Percentiles rank a stretch among this genome's conserved stretches.
These are phyloP conservation scores for Styela clava DNA, from an alignment of 23 tunicate genomes.

Conservation along the genomic window DNA sequence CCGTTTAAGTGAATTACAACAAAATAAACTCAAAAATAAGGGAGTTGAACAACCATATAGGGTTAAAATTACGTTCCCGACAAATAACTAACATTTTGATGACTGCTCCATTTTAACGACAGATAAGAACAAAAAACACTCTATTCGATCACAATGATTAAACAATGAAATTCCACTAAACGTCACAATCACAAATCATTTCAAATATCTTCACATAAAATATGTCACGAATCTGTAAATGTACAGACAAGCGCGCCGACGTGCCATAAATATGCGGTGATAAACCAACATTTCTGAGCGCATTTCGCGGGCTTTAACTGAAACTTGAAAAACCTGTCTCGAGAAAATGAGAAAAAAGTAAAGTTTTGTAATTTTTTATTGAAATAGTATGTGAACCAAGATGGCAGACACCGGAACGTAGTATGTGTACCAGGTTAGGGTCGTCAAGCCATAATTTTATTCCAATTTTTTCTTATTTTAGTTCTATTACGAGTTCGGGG, in stretches of 20 bases:
- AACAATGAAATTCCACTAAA: neutral
- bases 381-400: too few relatives aligned
- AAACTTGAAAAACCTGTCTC: too few relatives aligned
- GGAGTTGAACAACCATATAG: neutral
- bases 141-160: neutral
- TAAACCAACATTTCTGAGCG: too few relatives aligned
- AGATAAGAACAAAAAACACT: neutral
- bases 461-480: too few relatives aligned
- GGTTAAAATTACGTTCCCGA: neutral
- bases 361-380: too few relatives aligned
- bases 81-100: neutral
- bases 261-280: neutral
- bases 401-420: too few relatives aligned
- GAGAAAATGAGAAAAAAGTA: too few relatives aligned
- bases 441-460: too few relatives aligned
- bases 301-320: too few relatives aligned
- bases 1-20: neutral
- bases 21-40: neutral
- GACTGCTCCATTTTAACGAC: neutral
- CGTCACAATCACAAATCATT: neutral
- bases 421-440: too few relatives aligned
- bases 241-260: neutral
- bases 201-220: neutral
- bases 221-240: neutral
- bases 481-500: too few relatives aligned